Percentiles rank a stretch among this genome's conserved stretches.
Evolutionary conservation across 2,888 invertebrate genomes (phyloP).

Genomic region (Beris morrisii): DNA sequence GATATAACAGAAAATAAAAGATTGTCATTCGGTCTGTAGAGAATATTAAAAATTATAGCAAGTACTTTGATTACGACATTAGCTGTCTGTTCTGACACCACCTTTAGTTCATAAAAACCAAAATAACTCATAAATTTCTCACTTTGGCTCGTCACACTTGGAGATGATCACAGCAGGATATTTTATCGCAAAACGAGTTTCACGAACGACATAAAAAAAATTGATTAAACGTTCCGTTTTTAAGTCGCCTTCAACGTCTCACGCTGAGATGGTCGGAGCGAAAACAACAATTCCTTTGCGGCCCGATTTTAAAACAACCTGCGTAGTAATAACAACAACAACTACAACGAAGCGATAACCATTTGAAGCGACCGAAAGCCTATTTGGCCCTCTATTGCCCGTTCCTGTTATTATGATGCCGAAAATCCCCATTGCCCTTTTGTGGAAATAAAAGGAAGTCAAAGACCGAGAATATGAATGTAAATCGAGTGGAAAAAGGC

Average conservation of each 20-base stretch:
- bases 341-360: conserved; percentile 11
- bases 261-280: neutral
- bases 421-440: conserved; percentile 3
- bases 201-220: neutral
- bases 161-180: too few species aligned
- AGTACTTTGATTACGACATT: too few species aligned
- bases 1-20: too few species aligned
- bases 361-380: conserved; percentile 13
- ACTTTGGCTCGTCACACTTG: too few species aligned
- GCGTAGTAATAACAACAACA: conserved; percentile 14
- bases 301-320: conserved; percentile 14
- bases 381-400: neutral
- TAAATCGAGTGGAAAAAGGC: conserved; percentile 31
- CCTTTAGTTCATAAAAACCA: too few species aligned
- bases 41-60: too few species aligned
- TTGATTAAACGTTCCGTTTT: conserved; percentile 22
- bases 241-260: neutral
- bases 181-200: too few species aligned
- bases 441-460: neutral
- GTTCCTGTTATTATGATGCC: neutral
- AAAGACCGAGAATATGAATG: conserved; percentile 20
- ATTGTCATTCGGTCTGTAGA: too few species aligned
- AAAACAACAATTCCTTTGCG: conserved; percentile 15
- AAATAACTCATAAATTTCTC: too few species aligned
- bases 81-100: too few species aligned